Conservation (phyloP, 2,888 invertebrate species). For the Acanthosoma haemorrhoidale region DNA sequence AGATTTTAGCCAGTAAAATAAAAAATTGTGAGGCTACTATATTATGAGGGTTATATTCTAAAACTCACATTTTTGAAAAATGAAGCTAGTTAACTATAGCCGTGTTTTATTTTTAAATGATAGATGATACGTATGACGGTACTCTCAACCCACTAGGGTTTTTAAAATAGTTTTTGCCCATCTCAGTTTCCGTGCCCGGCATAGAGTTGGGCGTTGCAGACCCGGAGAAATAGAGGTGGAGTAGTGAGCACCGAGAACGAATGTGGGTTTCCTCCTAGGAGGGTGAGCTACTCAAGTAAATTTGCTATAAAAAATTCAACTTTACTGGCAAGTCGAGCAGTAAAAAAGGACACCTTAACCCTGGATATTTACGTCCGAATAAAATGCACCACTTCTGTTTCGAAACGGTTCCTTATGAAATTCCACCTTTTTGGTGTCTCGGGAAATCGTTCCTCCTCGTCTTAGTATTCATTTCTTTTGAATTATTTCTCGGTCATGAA, state of each 20-base stretch:
- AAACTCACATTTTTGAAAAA: too few relatives aligned
- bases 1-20: too few relatives aligned
- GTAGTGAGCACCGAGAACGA: background rate
- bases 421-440: slow-evolving; percentile 11
- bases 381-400: slow-evolving; percentile 27
- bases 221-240: background rate
- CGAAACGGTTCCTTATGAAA: slow-evolving; percentile 17
- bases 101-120: too few relatives aligned
- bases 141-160: too few relatives aligned
- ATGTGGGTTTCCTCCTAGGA: slow-evolving; percentile 5
- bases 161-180: too few relatives aligned
- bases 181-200: too few relatives aligned
- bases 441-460: background rate
- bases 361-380: slow-evolving; percentile 25
- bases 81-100: too few relatives aligned
- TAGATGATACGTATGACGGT: too few relatives aligned
- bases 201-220: background rate
- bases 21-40: too few relatives aligned
- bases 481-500: background rate
- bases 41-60: too few relatives aligned
- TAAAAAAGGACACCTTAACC: slow-evolving; percentile 26
- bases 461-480: background rate
- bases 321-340: slow-evolving; percentile 10
- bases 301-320: slow-evolving; percentile 29
- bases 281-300: slow-evolving; percentile 25